A percentile compares a stretch with the other conserved stretches of the same genome.
phyloP scores from a whole-genome alignment of 2,888 invertebrate species.

The Cenopis cana region DNA sequence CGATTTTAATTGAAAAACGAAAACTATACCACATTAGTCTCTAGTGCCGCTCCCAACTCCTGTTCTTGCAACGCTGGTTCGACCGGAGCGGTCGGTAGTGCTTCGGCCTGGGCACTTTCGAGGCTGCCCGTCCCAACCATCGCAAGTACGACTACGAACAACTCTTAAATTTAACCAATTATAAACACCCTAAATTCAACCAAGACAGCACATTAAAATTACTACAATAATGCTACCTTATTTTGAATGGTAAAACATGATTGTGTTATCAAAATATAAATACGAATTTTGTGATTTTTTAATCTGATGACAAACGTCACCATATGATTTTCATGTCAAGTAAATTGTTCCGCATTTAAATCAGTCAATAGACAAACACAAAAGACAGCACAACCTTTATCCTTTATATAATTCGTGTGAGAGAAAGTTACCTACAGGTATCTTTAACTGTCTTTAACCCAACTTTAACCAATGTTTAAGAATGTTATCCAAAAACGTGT shows the following conservation, averaged over 20 bases:
- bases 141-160: slow-evolving; percentile 57
- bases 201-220: slow-evolving; percentile 35
- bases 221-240: slow-evolving; percentile 60
- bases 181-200: not conserved
- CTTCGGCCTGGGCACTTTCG: slow-evolving; percentile 64
- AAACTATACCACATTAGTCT: slow-evolving; percentile 24
- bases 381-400: slow-evolving; percentile 5
- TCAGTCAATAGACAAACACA: slow-evolving; percentile 35
- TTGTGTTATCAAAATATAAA: slow-evolving; percentile 74
- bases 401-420: too few species aligned
- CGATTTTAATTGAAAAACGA: not conserved
- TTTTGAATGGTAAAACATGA: slow-evolving; percentile 71
- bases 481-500: too few species aligned
- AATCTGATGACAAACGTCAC: slow-evolving; percentile 74
- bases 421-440: too few species aligned
- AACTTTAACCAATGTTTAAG: too few species aligned
- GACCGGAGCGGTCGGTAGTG: slow-evolving; percentile 57
- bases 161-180: slow-evolving; percentile 11
- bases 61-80: slow-evolving; percentile 43
- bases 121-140: slow-evolving; percentile 76
- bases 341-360: slow-evolving; percentile 69
- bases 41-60: slow-evolving; percentile 21
- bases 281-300: slow-evolving; percentile 76
- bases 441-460: too few species aligned
- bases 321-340: slow-evolving; percentile 63